Percentiles rank a stretch among this genome's conserved stretches.
Conservation (phyloP, 1,140 invertebrate genomes). For the Drosophila cardini region DNA sequence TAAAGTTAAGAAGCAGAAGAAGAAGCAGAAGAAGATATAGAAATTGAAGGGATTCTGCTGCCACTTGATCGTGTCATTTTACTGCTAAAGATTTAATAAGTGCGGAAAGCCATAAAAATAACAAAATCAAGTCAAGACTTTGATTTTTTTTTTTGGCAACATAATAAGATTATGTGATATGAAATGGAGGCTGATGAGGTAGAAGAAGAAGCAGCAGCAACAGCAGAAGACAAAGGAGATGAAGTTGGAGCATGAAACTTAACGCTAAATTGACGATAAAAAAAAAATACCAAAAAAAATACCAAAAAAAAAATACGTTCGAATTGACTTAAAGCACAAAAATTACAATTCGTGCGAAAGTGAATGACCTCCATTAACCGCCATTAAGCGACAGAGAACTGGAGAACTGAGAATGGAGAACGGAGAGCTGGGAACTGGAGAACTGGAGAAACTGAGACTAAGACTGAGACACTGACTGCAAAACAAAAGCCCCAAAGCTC, state of each 20-base stretch:
- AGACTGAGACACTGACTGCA: constrained; percentile 3
- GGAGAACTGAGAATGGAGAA: constrained; percentile 1
- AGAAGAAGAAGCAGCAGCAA: not conserved
- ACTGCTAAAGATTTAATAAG: constrained; percentile 60
- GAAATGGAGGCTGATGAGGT: not conserved
- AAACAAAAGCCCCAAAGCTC: constrained; percentile 41
- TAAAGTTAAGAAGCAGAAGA: not conserved
- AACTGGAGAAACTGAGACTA: too few relatives aligned
- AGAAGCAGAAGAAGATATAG: not conserved
- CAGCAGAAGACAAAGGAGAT: constrained; percentile 2
- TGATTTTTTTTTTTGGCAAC: constrained; percentile 53
- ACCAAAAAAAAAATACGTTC: constrained; percentile 37
- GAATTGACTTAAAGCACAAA: constrained; percentile 75
- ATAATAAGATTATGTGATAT: constrained; percentile 75
- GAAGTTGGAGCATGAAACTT: constrained; percentile 41
- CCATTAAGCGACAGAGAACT: constrained; percentile 52
- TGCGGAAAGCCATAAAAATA: constrained; percentile 68
- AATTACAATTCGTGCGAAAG: constrained; percentile 82
- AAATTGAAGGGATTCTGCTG: not conserved
- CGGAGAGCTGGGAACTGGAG: constrained; percentile 5
- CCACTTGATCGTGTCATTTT: not conserved
- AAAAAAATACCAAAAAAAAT: not conserved
- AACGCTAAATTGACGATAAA: constrained; percentile 49
- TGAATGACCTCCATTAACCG: constrained; percentile 84
- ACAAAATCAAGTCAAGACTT: constrained; percentile 21